Evolutionary conservation across 2,888 invertebrate genomes (phyloP), one percentile per base, ranked within the genome.

Genomic region (Drosophila tanythrix): DNA sequence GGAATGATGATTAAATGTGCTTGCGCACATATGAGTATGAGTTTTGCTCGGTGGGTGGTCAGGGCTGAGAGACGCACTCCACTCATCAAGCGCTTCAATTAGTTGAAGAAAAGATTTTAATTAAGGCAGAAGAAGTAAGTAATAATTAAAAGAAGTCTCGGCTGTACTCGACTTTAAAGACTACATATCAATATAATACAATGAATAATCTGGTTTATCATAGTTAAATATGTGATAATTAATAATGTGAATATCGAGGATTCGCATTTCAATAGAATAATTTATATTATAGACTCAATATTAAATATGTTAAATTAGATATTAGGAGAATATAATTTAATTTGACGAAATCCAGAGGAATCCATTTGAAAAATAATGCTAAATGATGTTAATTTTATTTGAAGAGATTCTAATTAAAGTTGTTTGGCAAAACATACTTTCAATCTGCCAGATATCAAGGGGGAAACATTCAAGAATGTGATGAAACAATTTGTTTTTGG

Each of bases 1-100:
- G 52, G 43, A 38, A 36, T 36, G 55, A 72, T 50, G 33, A 72
- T 53, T 63, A 62, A 61, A 79, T 69, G 40, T 55, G 62, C 58
- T 65, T 27, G 52, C 38, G 66, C 73, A 25, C 50, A 50, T 27
- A 72, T 40, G 38, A 13, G 56, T 7, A 40, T 35, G 35, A 29
- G 21, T 46, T 1, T 27, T n/a, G 25, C 15, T 31, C 13, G 21
- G 46, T 46, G 46, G 46, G 46, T 46, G 46, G 31, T 25, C 48
- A 25, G 64, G 21, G 25, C 2, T 13, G 11, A 35, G 36, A 31
- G 38, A 21, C 13, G 33, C 38, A 15, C n/a, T 56, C 13, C 29
- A 18, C 70, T 43, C 35, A 52, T 18, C 35, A 8, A 78, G 18
- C 25, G 10, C 51, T 31, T 52, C 46, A 74, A 79, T 74, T 48